phyloP scores from a whole-genome alignment of 2,797 vertebrate genomes.

The Ataeniobius toweri region DNA sequence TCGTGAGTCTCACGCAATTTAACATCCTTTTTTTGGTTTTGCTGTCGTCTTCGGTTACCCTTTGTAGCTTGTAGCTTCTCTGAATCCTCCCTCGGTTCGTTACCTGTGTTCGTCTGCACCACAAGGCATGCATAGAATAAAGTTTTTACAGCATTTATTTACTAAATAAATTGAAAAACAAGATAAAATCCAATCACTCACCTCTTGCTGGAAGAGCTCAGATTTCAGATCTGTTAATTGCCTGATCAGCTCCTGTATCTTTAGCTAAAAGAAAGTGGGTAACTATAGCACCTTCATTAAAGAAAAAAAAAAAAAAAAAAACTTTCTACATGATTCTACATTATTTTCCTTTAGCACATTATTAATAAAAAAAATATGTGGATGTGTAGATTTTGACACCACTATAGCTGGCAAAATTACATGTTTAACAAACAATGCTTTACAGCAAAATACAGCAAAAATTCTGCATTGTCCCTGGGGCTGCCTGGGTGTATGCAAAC shows the following conservation, averaged over 20 bases:
- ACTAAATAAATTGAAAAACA: not conserved
- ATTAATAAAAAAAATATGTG: no score
- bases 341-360: no score
- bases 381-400: no score
- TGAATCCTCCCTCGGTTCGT: slow-evolving; percentile 5
- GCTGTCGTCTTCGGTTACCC: not conserved
- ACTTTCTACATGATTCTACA: not conserved
- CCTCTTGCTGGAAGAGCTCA: slow-evolving; percentile 46
- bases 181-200: slow-evolving; percentile 8
- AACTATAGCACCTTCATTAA: not conserved
- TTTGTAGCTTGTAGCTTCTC: not conserved
- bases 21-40: not conserved
- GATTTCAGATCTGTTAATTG: slow-evolving; percentile 52
- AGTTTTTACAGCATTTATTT: not conserved
- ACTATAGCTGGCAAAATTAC: no score
- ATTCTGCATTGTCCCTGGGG: no score
- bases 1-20: not conserved
- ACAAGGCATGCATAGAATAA: no score
- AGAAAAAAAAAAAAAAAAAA: not conserved
- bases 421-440: no score
- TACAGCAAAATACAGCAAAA: no score
- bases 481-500: no score
- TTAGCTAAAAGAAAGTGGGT: slow-evolving; percentile 38
- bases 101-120: slow-evolving; percentile 2
- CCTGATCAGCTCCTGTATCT: slow-evolving; percentile 51